Evolutionary conservation across 2,113 vertebrate species (phyloP), one percentile per base, ranked within the genome.

Genomic region (Petroica traversi): DNA sequence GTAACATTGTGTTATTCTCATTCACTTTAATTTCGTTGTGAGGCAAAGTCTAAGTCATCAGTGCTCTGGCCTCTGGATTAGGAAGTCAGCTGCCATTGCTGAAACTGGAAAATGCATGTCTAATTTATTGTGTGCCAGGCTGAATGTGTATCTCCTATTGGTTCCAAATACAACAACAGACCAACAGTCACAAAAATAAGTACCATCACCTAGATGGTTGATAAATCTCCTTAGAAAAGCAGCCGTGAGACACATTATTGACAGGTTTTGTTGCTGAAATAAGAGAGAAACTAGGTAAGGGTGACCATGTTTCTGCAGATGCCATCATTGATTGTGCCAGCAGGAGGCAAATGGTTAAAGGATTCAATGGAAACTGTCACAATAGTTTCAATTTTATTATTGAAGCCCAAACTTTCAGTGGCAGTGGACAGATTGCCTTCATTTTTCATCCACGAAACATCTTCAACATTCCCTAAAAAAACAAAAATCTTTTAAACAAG

Each of bases 381-480:
- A 98, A 98, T 98, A 97, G 94, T 98, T 98, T 98, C 98, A 98
- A 98, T 98, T 97, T 98, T 98, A 95, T 98, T 97, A 98, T 98
- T 98, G 97, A 98, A 98, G 97, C 87, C 82, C 83, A 98, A 97
- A 97, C 97, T 98, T 98, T 98, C 97, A 96, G 92, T 97, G 97
- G 96, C 96, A 73, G 93, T 85, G 97, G 98, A 98, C 98, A 99
- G 98, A 99, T 98, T 98, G 98, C 97, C 97, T 98, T 98, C 98
- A 99, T 99, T 99, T 99, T 98, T 99, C 98, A 99, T 98, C 96
- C 98, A 94, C 80, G 97, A 98, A 98, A 97, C 93, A 98, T 98
- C 98, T 98, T 97, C 98, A 97, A 89, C 97, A 91, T 99, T 98
- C 98, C 98, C 96, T 97, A 95, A 97, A 98, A 97, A 97, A 95